Conservation (phyloP, 1,140 invertebrate species). For the Lamellibrachia luymesi region DNA sequence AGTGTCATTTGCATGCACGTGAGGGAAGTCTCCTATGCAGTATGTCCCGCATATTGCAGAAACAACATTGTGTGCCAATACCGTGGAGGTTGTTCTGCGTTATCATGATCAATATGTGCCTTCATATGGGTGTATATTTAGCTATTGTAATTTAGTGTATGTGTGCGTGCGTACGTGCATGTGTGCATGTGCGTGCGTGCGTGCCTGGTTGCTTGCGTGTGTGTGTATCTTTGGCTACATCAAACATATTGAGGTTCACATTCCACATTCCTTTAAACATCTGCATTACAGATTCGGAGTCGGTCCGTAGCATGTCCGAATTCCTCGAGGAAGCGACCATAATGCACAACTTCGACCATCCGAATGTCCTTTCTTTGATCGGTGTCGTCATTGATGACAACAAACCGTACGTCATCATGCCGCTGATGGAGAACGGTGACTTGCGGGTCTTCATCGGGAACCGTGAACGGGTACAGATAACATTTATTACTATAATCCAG, state of each 20-base stretch:
- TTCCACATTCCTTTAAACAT: background rate
- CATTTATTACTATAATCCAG: background rate
- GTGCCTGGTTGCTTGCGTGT: background rate
- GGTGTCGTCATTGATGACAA: constrained; percentile 53
- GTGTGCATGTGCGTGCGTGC: too few species aligned
- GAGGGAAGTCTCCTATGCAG: background rate
- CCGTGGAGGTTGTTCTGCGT: too few species aligned
- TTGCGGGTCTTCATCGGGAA: constrained; percentile 56
- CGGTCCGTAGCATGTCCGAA: constrained; percentile 32
- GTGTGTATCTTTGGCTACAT: background rate
- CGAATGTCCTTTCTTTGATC: constrained; percentile 55
- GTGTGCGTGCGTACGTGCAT: too few species aligned
- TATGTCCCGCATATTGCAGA: background rate
- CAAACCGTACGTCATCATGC: constrained; percentile 56
- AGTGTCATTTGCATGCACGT: background rate
- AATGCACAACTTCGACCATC: constrained; percentile 57
- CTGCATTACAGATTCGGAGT: background rate
- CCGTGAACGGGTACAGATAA: constrained; percentile 50
- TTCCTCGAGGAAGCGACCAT: constrained; percentile 57
- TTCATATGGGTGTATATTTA: too few species aligned
- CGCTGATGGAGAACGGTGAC: constrained; percentile 58
- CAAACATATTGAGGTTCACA: background rate
- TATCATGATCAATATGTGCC: too few species aligned
- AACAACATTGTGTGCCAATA: too few species aligned
- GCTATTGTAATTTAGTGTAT: too few species aligned